phyloP scores from a whole-genome alignment of 2,888 invertebrate genomes.

The Melanotus villosus region DNA sequence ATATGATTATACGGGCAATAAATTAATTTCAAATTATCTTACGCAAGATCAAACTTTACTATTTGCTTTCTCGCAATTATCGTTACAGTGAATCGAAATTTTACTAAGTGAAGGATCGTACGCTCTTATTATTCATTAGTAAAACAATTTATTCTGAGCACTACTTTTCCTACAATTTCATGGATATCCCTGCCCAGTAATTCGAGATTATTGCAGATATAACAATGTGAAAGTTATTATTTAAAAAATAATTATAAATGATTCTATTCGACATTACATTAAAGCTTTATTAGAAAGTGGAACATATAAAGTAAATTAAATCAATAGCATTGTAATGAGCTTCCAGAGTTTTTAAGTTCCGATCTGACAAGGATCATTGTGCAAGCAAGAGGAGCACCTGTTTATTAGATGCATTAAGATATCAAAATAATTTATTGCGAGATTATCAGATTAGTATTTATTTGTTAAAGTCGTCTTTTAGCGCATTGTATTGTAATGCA shows the following conservation, averaged over 20 bases:
- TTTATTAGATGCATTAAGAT: background rate
- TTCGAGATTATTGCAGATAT: too few relatives aligned
- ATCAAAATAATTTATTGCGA: background rate
- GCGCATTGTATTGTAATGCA: background rate
- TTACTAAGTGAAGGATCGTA: too few relatives aligned
- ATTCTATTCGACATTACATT: too few relatives aligned
- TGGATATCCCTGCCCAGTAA: too few relatives aligned
- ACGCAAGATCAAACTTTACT: background rate
- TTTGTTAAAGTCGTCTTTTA: background rate
- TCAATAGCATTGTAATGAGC: too few relatives aligned
- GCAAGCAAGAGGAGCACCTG: background rate
- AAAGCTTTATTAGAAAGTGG: too few relatives aligned
- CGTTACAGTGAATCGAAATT: background rate
- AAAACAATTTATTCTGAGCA: too few relatives aligned
- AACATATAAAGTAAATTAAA: too few relatives aligned
- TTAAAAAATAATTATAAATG: too few relatives aligned
- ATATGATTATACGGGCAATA: conserved; percentile 1
- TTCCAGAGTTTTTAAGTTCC: background rate
- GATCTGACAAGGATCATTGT: background rate
- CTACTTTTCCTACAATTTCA: too few relatives aligned
- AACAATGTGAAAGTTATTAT: too few relatives aligned
- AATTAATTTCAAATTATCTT: background rate
- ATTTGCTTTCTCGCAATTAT: background rate
- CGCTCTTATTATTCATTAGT: too few relatives aligned
- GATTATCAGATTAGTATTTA: background rate